Percentiles rank a stretch among this genome's conserved stretches.
Conservation (phyloP, 2,797 vertebrate species). For the Rhabdomys pumilio region DNA sequence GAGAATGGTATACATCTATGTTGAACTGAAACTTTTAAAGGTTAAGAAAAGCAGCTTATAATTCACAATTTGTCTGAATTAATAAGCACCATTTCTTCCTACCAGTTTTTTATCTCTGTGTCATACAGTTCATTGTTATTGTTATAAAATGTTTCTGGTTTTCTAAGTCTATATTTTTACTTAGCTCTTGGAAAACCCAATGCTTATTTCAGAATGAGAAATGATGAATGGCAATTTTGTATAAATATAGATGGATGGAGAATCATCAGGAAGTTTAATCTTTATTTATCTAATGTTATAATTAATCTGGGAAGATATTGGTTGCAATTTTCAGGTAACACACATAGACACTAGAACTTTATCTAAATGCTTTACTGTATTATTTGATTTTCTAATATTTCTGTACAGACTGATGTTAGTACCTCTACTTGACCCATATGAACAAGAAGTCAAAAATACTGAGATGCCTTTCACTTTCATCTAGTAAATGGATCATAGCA, state of each 20-base stretch:
- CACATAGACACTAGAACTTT: background rate
- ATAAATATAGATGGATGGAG: background rate
- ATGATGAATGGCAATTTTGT: background rate
- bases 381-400: constrained; percentile 56
- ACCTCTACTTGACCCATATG: background rate
- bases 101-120: background rate
- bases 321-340: background rate
- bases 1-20: background rate
- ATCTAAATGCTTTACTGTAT: background rate
- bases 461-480: background rate
- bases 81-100: background rate
- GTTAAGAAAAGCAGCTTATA: background rate
- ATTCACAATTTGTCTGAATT: background rate
- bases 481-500: background rate
- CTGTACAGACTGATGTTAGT: background rate
- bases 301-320: background rate
- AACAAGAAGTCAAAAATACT: background rate
- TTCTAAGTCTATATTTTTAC: background rate
- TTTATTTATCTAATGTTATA: background rate
- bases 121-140: background rate
- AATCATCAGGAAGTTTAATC: background rate
- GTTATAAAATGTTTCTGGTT: background rate
- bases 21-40: background rate
- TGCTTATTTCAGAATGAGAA: constrained; percentile 2
- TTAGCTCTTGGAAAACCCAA: background rate